Conservation (phyloP, 2,113 vertebrate species). For the Entosphenus tridentatus region DNA sequence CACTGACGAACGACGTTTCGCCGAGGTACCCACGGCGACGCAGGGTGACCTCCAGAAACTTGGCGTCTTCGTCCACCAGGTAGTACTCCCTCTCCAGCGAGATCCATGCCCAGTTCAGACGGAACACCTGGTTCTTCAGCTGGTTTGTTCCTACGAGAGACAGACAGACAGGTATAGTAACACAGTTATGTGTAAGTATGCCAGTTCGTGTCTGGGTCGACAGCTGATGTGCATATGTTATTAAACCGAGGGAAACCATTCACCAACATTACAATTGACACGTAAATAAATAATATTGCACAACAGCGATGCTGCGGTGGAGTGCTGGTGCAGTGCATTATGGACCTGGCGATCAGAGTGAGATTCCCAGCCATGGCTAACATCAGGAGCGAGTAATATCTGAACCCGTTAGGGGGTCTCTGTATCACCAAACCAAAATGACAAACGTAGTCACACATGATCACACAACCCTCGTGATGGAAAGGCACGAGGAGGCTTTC, state of each 20-base stretch:
- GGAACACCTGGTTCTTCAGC: conserved; percentile 34
- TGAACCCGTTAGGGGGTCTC: too few species aligned
- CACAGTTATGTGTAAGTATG: neutral
- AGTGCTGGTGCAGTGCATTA: too few species aligned
- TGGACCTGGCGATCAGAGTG: too few species aligned
- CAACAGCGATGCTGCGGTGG: neutral
- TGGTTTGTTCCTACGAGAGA: conserved; percentile 31
- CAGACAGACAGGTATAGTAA: neutral
- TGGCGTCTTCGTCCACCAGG: conserved; percentile 36
- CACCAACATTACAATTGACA: neutral
- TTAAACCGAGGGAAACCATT: neutral
- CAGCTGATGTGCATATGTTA: neutral
- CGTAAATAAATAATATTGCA: neutral
- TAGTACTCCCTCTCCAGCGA: conserved; percentile 44
- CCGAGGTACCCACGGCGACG: conserved; percentile 35
- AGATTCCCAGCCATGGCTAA: too few species aligned
- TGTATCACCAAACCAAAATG: too few species aligned
- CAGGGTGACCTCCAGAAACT: conserved; percentile 39
- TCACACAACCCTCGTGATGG: too few species aligned
- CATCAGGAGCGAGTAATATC: too few species aligned
- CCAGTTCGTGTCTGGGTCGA: neutral
- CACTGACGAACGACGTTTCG: conserved; percentile 50
- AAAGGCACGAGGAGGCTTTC: too few species aligned
- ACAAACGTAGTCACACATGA: too few species aligned
- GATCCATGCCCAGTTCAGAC: conserved; percentile 55